A percentile compares a stretch with the other conserved stretches of the same genome.
These are phyloP conservation scores for Dermochelys coriacea DNA, from an alignment of 2,797 vertebrate genomes.

Conservation along the genomic window DNA sequence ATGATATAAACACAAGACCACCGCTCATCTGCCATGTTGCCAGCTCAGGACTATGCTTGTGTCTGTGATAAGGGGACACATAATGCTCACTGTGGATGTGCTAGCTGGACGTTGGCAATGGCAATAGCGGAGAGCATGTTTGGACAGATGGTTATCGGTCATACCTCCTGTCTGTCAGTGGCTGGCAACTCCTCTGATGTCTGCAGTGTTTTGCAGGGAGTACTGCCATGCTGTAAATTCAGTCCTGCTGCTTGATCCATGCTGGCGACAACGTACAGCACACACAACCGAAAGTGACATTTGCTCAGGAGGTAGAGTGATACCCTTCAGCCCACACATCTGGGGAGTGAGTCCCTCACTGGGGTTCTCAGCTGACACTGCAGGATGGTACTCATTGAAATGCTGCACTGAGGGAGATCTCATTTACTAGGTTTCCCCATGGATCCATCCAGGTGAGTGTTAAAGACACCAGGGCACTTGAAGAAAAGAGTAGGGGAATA, in stretches of 20 bases:
- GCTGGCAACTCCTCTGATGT: conserved; percentile 31
- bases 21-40: not conserved
- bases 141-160: conserved; percentile 56
- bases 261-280: conserved; percentile 54
- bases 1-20: not conserved
- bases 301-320: not conserved
- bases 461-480: not conserved
- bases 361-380: not conserved
- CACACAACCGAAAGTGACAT: not conserved
- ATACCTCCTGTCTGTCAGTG: conserved; percentile 45
- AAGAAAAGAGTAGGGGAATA: not conserved
- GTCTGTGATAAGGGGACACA: not conserved
- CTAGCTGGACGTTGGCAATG: conserved; percentile 22
- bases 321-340: not conserved
- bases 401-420: not conserved
- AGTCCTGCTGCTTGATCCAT: conserved; percentile 25
- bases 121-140: not conserved
- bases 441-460: not conserved
- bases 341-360: not conserved
- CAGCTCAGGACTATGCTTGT: not conserved
- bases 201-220: conserved; percentile 42
- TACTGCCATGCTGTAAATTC: not conserved
- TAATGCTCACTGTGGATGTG: rapidly evolving
- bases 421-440: not conserved
- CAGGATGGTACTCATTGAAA: not conserved